Percentiles rank a stretch among this genome's conserved stretches.
phyloP scores from a whole-genome alignment of 1,140 invertebrate genomes.

The Trinorchestia longiramus region DNA sequence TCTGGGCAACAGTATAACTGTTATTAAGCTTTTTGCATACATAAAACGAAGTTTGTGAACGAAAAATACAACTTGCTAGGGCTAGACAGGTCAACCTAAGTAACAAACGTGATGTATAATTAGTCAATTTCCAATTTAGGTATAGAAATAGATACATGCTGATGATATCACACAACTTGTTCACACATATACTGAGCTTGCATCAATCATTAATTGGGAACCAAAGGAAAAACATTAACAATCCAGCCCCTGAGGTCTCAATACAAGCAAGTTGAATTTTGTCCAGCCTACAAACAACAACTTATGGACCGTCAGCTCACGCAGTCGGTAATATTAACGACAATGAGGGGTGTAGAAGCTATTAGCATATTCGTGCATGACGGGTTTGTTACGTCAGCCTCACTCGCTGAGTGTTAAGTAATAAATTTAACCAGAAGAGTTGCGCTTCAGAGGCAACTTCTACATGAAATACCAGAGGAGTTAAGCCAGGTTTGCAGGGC shows the following conservation, averaged over 20 bases:
- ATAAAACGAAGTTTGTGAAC: too few relatives aligned
- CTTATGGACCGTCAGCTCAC: background rate
- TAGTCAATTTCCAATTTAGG: too few relatives aligned
- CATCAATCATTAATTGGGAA: background rate
- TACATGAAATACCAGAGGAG: background rate
- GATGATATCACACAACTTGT: too few relatives aligned
- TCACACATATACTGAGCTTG: too few relatives aligned
- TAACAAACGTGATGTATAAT: too few relatives aligned
- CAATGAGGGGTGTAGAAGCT: background rate
- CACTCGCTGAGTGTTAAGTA: background rate
- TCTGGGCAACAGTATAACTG: too few relatives aligned
- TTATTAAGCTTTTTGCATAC: too few relatives aligned
- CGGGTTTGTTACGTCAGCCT: background rate
- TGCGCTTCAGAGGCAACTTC: background rate
- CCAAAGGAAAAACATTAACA: background rate
- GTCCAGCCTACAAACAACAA: background rate
- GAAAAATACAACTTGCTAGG: too few relatives aligned
- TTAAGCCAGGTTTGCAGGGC: background rate
- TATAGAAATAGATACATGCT: too few relatives aligned
- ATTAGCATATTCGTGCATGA: slow-evolving; percentile 8
- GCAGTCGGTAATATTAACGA: background rate
- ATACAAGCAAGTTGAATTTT: background rate
- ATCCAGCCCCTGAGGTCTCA: background rate
- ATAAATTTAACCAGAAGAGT: background rate
- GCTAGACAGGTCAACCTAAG: too few relatives aligned